Evolutionary conservation across 2,113 vertebrate species (phyloP).

Genomic region (Nycticebus coucang): DNA sequence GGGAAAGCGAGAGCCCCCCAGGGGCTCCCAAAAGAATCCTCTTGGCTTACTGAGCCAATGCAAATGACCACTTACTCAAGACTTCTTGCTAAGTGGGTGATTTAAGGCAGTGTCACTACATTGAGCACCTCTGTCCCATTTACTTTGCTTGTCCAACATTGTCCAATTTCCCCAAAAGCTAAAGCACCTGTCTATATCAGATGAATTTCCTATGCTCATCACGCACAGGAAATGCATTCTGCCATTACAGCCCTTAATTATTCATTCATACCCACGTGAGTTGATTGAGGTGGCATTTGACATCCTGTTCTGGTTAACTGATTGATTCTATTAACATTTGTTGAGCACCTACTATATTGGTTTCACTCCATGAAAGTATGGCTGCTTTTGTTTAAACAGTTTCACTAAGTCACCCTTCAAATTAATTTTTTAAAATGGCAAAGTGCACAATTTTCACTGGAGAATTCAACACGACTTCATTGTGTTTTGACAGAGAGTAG

Average conservation of each 20-base stretch:
- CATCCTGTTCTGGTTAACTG: background rate
- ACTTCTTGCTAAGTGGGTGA: background rate
- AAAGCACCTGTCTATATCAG: background rate
- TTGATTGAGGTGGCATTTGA: no score
- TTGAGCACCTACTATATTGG: background rate
- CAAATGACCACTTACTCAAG: background rate
- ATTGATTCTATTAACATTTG: background rate
- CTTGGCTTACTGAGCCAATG: background rate
- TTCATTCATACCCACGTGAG: background rate
- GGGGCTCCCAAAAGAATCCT: background rate
- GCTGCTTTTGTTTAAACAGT: background rate
- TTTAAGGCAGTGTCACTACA: background rate
- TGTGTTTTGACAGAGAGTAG: background rate
- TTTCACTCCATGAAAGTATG: background rate
- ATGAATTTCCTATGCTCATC: background rate
- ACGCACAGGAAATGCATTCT: background rate
- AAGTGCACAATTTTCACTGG: background rate
- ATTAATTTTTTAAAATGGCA: background rate
- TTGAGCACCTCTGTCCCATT: background rate
- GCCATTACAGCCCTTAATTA: background rate
- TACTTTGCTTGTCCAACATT: background rate
- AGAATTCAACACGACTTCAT: background rate
- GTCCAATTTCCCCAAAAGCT: background rate
- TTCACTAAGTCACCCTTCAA: slow-evolving; percentile 36
- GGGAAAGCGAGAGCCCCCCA: background rate